Evolutionary conservation across 2,113 vertebrate genomes (phyloP).

Genomic region (Gallinago media): DNA sequence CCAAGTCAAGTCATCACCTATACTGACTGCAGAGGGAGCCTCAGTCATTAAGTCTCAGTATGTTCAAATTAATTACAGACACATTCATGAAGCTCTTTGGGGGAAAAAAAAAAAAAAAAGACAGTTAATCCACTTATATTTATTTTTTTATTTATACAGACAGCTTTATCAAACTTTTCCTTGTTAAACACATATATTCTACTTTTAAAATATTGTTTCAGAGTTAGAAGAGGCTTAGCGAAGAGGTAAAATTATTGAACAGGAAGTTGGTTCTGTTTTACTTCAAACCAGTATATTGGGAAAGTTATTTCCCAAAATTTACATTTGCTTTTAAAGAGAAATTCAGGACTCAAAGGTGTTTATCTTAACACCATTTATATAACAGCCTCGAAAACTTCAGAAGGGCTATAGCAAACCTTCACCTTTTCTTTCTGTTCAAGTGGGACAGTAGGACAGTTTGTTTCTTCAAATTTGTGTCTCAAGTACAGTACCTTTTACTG

Average conservation of each 20-base stretch:
- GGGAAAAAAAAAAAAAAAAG: fast-evolving
- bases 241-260: too few relatives aligned
- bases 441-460: background rate
- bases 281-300: too few relatives aligned
- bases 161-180: background rate
- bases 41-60: background rate
- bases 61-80: background rate
- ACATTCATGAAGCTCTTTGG: background rate
- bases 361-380: background rate
- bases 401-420: background rate
- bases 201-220: background rate
- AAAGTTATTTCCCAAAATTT: background rate
- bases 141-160: background rate
- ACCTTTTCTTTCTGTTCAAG: background rate
- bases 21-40: background rate
- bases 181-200: background rate
- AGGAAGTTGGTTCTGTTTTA: too few relatives aligned
- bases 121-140: background rate
- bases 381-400: background rate
- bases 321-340: background rate
- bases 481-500: background rate
- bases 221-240: too few relatives aligned
- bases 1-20: background rate
- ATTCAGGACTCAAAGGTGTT: background rate
- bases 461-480: background rate